Evolutionary conservation across 2,888 invertebrate species (phyloP).

Genomic region (Folsomia candida): DNA sequence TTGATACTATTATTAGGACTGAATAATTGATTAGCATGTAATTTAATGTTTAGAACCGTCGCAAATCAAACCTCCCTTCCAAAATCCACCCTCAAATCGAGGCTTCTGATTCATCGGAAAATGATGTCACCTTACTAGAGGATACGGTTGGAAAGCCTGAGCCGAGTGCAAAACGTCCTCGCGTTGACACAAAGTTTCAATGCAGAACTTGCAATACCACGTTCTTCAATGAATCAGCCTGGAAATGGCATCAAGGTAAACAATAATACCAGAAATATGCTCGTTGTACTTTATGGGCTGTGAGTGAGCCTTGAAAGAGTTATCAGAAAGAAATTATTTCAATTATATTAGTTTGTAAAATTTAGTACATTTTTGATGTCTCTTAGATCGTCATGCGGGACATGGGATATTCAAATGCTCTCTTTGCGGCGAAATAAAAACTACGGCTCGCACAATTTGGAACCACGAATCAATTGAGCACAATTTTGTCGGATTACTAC

Average conservation of each 20-base stretch:
- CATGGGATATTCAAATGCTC: constrained; percentile 45
- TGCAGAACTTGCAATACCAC: constrained; percentile 40
- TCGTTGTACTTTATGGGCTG: too few species aligned
- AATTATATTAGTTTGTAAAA: too few species aligned
- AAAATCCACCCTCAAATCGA: constrained; percentile 34
- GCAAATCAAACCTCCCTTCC: constrained; percentile 20
- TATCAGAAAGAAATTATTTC: too few species aligned
- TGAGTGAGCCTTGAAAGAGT: too few species aligned
- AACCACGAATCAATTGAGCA: constrained; percentile 45
- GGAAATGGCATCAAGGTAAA: constrained; percentile 45
- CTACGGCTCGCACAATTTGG: constrained; percentile 37
- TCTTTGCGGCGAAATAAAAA: constrained; percentile 39
- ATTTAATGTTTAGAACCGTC: constrained; percentile 5
- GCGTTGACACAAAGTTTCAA: neutral
- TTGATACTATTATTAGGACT: too few species aligned
- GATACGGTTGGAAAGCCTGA: constrained; percentile 35
- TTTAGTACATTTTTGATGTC: too few species aligned
- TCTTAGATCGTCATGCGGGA: constrained; percentile 47
- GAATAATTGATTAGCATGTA: too few species aligned
- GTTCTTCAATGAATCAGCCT: constrained; percentile 37
- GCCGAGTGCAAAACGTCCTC: neutral
- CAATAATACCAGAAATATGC: too few species aligned
- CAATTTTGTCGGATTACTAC: constrained; percentile 17
- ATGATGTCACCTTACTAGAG: constrained; percentile 32
- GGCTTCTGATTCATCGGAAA: constrained; percentile 26